Evolutionary conservation across 2,797 vertebrate species (phyloP), one percentile per base, ranked within the genome.

Genomic region (Petrocephalus sullivani): DNA sequence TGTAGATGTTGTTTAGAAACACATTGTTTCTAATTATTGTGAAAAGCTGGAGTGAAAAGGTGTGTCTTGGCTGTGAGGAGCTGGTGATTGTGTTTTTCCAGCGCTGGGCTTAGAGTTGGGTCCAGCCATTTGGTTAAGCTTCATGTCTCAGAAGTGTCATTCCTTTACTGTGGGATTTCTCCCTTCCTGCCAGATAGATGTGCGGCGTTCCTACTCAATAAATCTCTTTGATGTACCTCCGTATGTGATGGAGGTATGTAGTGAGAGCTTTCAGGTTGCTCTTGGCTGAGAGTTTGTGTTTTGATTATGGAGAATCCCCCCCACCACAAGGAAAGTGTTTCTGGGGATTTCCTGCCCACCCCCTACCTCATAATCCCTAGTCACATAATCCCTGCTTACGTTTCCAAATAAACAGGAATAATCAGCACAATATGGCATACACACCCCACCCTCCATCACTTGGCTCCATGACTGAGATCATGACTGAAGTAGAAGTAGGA

Each of bases 151-250:
- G 21, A 85, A 21, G 71, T 19, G 28, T 41, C 57, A 57, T 82
- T 4, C 28, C 75, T 88, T 81, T 41, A 46, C 57, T n/a, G 78
- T 14, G 53, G 84, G 75, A 21, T 89, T 81, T 84, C 75, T 21
- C 28, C 28, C 54, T 49, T 21, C 46, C 46, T 88, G 4, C 14
- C 85, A 41, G 8, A 87, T 10, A 53, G 33, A 71, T 12, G 21
- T 51, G 19, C 6, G 23, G 1, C 54, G n/a, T 28, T 8, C 19
- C 28, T 12, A 4, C 0, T 14, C 21, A 49, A 37, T 53, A 56
- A 78, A 75, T n/a, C 51, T 28, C 7, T 51, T 51, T 16, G 46
- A 56, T 33, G 28, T 51, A 28, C 64, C 41, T 21, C 60, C 12
- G 33, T 33, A 57, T 56, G 21, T 23, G 10, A 28, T 12, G 37